A percentile compares a stretch with the other conserved stretches of the same genome.
Conservation (phyloP, 2,888 invertebrate genomes). For the Abrostola triplasia region DNA sequence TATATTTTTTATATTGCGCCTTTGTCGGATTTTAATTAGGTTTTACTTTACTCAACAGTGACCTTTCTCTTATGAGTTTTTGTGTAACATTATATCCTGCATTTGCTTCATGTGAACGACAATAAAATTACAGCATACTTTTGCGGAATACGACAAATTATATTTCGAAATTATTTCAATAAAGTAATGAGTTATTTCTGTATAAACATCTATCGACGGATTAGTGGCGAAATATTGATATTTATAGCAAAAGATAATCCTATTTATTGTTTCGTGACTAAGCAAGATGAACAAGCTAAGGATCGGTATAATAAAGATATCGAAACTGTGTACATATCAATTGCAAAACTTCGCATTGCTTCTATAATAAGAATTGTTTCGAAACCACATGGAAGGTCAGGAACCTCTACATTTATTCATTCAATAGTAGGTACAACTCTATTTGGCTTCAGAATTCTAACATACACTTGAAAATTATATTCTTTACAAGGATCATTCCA, state of each 20-base stretch:
- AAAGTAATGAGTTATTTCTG: too few relatives aligned
- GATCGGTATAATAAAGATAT: slow-evolving; percentile 21
- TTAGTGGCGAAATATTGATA: slow-evolving; percentile 13
- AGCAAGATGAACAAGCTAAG: slow-evolving; percentile 16
- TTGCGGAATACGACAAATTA: too few relatives aligned
- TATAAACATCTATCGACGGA: too few relatives aligned
- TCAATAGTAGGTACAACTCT: too few relatives aligned
- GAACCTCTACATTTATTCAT: too few relatives aligned
- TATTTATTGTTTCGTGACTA: slow-evolving; percentile 13
- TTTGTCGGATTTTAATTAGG: not conserved
- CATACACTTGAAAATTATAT: too few relatives aligned
- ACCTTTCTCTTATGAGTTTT: not conserved
- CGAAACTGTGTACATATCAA: not conserved
- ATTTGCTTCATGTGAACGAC: not conserved
- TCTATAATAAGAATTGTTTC: too few relatives aligned
- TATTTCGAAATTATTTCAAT: too few relatives aligned
- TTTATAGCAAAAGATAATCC: slow-evolving; percentile 8
- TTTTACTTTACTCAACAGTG: not conserved
- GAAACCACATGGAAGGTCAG: too few relatives aligned
- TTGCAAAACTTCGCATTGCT: slow-evolving; percentile 14
- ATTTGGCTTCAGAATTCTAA: too few relatives aligned
- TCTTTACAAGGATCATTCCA: not conserved
- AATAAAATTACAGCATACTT: not conserved
- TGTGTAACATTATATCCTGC: too few relatives aligned
- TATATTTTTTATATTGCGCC: not conserved